Conservation (phyloP, 2,113 vertebrate genomes). For the Okapia johnstoni region DNA sequence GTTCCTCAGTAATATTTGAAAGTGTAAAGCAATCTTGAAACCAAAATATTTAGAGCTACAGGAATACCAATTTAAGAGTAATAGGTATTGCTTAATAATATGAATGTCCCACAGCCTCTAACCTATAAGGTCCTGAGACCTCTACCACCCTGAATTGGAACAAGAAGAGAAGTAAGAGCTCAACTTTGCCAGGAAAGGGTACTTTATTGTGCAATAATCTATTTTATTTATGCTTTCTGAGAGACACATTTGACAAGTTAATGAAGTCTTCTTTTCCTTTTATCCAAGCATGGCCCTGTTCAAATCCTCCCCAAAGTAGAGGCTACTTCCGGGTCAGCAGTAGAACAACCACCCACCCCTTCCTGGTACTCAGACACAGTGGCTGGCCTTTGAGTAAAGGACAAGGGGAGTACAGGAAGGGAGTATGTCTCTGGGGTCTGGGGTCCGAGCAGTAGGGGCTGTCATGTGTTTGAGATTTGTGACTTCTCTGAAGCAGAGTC, state of each 20-base stretch:
- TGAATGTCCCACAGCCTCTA: background rate
- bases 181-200: background rate
- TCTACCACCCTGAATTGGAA: background rate
- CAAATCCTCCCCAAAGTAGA: background rate
- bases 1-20: background rate
- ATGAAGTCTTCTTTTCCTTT: background rate
- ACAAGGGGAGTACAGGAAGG: fast-evolving
- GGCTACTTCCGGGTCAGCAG: background rate
- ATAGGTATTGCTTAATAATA: background rate
- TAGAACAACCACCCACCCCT: background rate
- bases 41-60: background rate
- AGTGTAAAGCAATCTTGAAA: background rate
- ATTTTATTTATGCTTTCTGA: background rate
- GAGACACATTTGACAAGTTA: background rate
- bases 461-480: background rate
- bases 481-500: background rate
- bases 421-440: fast-evolving
- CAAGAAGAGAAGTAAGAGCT: background rate
- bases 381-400: background rate
- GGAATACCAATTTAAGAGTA: background rate
- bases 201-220: background rate
- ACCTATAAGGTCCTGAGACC: background rate
- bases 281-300: background rate
- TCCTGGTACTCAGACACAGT: background rate
- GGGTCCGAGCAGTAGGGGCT: background rate